Evolutionary conservation across 2,113 vertebrate species (phyloP).

Genomic region (Phrynocephalus versicolor): DNA sequence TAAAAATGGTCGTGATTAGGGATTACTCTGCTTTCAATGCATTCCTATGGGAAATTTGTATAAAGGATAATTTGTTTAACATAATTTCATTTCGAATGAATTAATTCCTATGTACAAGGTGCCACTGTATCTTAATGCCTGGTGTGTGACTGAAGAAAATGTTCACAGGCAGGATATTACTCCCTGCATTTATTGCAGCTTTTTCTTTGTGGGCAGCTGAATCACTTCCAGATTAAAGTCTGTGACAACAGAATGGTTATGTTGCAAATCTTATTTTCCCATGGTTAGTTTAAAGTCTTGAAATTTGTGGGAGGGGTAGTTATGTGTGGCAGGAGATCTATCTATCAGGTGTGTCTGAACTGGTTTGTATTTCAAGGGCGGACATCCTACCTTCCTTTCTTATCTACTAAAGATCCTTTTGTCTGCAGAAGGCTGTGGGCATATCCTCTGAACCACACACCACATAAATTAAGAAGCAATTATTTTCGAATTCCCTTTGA

Average conservation of each 20-base stretch:
- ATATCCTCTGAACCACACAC: conserved; percentile 8
- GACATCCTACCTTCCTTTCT: not conserved
- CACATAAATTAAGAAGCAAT: conserved; percentile 8
- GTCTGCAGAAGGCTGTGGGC: conserved; percentile 29
- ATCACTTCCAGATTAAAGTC: not conserved
- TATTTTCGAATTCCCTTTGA: not conserved
- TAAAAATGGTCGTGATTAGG: too few relatives aligned
- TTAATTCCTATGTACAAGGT: too few relatives aligned
- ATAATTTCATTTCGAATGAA: too few relatives aligned
- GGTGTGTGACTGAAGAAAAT: not conserved
- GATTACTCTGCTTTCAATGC: too few relatives aligned
- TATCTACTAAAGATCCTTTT: conserved; percentile 30
- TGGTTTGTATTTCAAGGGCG: conserved; percentile 31
- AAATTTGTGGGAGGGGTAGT: conserved; percentile 28
- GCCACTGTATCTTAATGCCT: not conserved
- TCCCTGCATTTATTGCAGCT: not conserved
- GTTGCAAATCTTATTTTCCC: conserved; percentile 35
- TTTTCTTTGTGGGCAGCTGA: not conserved
- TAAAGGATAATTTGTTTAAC: too few relatives aligned
- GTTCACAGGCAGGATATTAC: not conserved
- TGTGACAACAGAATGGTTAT: not conserved
- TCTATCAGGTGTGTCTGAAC: conserved; percentile 33
- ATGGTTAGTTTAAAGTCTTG: not conserved
- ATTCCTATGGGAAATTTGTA: too few relatives aligned
- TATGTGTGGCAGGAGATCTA: not conserved